Base-by-base conservation (phyloP, 1,140 invertebrate genomes). In the Philopotamus ludificatus region DNA sequence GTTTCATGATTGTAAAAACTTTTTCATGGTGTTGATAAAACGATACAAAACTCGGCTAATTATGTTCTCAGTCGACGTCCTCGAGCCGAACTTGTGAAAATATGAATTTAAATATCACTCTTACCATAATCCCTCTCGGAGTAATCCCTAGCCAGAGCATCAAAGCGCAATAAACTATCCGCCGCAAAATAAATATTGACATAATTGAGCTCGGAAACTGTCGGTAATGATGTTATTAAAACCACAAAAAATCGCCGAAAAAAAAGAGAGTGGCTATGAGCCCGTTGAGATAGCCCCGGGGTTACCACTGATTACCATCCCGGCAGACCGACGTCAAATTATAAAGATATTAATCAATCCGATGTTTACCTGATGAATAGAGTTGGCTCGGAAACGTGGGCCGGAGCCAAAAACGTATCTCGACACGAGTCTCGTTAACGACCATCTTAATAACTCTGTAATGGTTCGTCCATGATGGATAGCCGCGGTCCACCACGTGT, bases 311-410 rank as follows among this genome's bases (percentile, higher is more conserved):
- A 47, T 47, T 47, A 47, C 44, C 18, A 47, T 47, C 44, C 44
- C 18, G 44, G 18, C 44, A 7, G 44, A 47, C 10, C 44, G 15
- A 47, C 44, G 44, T 47, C 44, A 47, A 47, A 47, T 47, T 47
- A 47, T 47, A 47, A 47, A 47, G 44, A 47, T 47, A 47, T 47
- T 47, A 47, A 47, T 47, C 44, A 47, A 47, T 47, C 44, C 18
- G 44, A 20, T 20, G 44, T 47, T 47, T 20, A 47, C 44, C 44
- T 47, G 44, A 47, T 47, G 44, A 47, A 47, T 47, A 47, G 44
- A 47, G n/a, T 7, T 7, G 18, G 44, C 10, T 12, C 44, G 8
- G 15, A 16, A 16, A 47, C 44, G 44, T 47, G 44, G 44, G 44
- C 18, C 34, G 18, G 18, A 47, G 4, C 28, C 28, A 34, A 34